Evolutionary conservation across 2,797 vertebrate genomes (phyloP), one percentile per base, ranked within the genome.

Genomic region (Enteromius mattozi): DNA sequence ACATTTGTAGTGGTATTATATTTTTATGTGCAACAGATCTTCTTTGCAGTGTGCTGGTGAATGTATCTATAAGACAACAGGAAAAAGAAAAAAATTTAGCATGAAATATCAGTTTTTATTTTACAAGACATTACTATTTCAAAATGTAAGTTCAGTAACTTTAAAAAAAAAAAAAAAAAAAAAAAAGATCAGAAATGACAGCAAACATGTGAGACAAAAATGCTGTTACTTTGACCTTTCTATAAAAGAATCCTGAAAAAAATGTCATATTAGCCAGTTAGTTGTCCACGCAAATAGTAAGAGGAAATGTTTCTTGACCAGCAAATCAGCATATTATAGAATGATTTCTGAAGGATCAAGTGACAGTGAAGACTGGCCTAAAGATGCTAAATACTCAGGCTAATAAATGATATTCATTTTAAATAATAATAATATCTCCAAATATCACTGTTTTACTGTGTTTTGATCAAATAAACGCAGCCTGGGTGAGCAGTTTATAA

Each of bases 1-100:
- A 77, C 74, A 82, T 65, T 70, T 81, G 65, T 74, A 81, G 78
- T 40, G 19, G 17, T 42, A 61, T 68, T 74, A 85, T 83, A 75
- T 86, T 86, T 78, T 89, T 68, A 54, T 65, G 35, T 14, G 37
- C 49, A 59, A 56, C 49, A 33, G 66, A 75, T 81, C 40, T 51
- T 78, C 45, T 54, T 17, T 21, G 24, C 33, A 30, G 49, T 16
- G 21, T 24, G 66, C 7, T 63, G 61, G 59, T 63, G 42, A 79
- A 27, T 24, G 66, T 24, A 72, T 47, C 70, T n/a, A 17, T 78
- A 17, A 9, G 5, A 19, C 27, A 19, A 21, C 17, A 14, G 17
- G 35, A 10, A 14, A 35, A n/a, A 78, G 1, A 63, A 37, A 37
- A 10, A 2, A 14, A 45, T 4, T 45, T 45, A 19, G 14, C 3